phyloP scores from a whole-genome alignment of 2,797 vertebrate species.

The Neosilurus mollespiculum region DNA sequence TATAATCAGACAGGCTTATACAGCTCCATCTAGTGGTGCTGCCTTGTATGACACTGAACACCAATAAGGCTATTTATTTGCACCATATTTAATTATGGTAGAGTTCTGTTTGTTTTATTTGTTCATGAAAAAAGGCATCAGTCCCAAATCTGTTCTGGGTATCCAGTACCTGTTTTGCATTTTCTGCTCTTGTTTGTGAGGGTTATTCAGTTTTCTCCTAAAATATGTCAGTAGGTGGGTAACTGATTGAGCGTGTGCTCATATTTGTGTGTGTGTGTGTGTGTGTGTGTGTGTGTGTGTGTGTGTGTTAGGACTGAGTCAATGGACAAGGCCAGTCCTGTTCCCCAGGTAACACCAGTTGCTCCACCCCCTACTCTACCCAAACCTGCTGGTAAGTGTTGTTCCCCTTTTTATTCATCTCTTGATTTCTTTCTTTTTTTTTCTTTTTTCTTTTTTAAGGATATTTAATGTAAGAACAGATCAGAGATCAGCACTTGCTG shows the following conservation, averaged over 20 bases:
- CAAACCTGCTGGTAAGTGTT: slow-evolving; percentile 80
- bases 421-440: too few species aligned
- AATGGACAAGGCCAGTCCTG: slow-evolving; percentile 78
- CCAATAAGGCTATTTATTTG: too few species aligned
- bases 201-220: not conserved
- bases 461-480: not conserved
- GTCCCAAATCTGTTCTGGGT: too few species aligned
- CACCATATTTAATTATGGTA: too few species aligned
- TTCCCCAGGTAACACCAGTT: slow-evolving; percentile 78
- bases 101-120: too few species aligned
- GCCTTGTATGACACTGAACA: too few species aligned
- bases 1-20: too few species aligned
- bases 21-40: too few species aligned
- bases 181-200: too few species aligned
- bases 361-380: slow-evolving; percentile 80
- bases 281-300: slow-evolving; percentile 14
- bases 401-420: too few species aligned
- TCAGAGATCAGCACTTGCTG: not conserved
- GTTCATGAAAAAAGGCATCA: too few species aligned
- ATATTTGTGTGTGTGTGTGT: slow-evolving; percentile 1
- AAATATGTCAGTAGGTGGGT: not conserved
- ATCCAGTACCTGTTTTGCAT: not conserved
- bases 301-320: slow-evolving; percentile 77
- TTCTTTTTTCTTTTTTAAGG: not conserved
- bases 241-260: not conserved